Percentiles rank a stretch among this genome's conserved stretches.
These are phyloP conservation scores for Lineus longissimus DNA, from an alignment of 1,140 invertebrate species.

Conservation along the genomic window DNA sequence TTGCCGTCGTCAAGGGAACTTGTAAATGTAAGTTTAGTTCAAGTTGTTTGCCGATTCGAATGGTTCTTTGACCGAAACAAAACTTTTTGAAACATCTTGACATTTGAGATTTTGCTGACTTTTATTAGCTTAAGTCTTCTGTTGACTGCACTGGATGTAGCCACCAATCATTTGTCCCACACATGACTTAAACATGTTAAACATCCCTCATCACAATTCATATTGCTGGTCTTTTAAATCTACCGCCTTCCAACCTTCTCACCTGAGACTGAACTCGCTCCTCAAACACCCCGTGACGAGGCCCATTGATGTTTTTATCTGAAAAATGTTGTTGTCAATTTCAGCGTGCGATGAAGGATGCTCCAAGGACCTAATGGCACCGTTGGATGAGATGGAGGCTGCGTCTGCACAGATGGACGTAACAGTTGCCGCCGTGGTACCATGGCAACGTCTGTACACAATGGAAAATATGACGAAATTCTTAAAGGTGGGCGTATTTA, in stretches of 20 bases:
- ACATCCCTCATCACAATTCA: no score
- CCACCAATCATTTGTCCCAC: no score
- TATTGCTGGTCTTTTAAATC: no score
- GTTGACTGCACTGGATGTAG: no score
- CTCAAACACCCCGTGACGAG: no score
- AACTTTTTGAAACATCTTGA: background rate
- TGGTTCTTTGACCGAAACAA: background rate
- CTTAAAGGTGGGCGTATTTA: conserved; percentile 15
- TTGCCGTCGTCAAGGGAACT: conserved; percentile 60
- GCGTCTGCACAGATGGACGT: conserved; percentile 54
- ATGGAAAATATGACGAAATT: conserved; percentile 46
- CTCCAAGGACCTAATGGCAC: conserved; percentile 75
- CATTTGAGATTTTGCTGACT: no score
- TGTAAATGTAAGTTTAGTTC: conserved; percentile 68
- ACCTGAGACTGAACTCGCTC: no score
- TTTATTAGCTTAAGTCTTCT: no score
- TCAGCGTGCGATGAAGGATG: conserved; percentile 88
- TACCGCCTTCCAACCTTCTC: no score
- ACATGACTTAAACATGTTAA: no score
- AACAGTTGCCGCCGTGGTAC: conserved; percentile 68
- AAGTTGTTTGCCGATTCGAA: no score
- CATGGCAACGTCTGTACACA: conserved; percentile 63
- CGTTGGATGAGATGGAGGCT: conserved; percentile 63
- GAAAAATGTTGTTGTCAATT: conserved; percentile 24
- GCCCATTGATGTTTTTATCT: no score